Percentiles rank a stretch among this genome's conserved stretches.
Evolutionary conservation across 1,140 invertebrate species (phyloP).

Genomic region (Cydia strobilella): DNA sequence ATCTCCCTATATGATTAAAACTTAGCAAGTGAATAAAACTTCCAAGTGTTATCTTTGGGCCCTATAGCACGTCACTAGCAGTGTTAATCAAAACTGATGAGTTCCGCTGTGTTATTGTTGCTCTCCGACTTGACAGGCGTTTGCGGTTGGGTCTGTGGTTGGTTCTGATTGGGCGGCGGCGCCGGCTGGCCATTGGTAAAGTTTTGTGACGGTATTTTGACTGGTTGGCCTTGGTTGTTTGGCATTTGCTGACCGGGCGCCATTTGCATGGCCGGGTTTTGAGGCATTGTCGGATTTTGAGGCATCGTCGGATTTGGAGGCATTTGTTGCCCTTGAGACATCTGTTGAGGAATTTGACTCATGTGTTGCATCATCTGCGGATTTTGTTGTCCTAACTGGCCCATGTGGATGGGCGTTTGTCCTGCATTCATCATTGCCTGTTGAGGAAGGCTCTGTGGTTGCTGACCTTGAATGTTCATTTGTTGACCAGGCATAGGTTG

Average conservation of each 20-base stretch:
- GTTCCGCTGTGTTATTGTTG: slow-evolving; percentile 83
- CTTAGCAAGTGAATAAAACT: slow-evolving; percentile 1
- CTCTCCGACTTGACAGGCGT: slow-evolving; percentile 65
- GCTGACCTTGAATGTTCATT: slow-evolving; percentile 53
- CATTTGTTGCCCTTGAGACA: slow-evolving; percentile 42
- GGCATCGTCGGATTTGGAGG: slow-evolving; percentile 23
- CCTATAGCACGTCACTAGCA: slow-evolving; percentile 28
- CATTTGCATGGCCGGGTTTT: slow-evolving; percentile 35
- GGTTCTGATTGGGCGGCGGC: slow-evolving; percentile 56
- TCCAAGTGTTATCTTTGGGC: slow-evolving; percentile 32
- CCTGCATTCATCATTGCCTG: slow-evolving; percentile 43
- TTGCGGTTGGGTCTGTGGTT: slow-evolving; percentile 64
- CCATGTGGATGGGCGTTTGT: slow-evolving; percentile 45
- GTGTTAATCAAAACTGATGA: slow-evolving; percentile 86
- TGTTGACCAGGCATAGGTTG: slow-evolving; percentile 49
- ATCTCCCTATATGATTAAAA: neutral
- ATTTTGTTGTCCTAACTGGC: slow-evolving; percentile 52
- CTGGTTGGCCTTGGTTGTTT: slow-evolving; percentile 44
- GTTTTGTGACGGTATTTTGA: slow-evolving; percentile 59
- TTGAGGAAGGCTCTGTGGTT: slow-evolving; percentile 61
- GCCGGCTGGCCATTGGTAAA: slow-evolving; percentile 50
- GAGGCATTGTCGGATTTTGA: neutral
- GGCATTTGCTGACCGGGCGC: slow-evolving; percentile 28
- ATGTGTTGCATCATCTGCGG: slow-evolving; percentile 61
- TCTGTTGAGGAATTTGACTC: slow-evolving; percentile 40